A percentile compares a stretch with the other conserved stretches of the same genome.
Evolutionary conservation across 2,113 vertebrate genomes (phyloP).

Genomic region (Halcyon malimbica): DNA sequence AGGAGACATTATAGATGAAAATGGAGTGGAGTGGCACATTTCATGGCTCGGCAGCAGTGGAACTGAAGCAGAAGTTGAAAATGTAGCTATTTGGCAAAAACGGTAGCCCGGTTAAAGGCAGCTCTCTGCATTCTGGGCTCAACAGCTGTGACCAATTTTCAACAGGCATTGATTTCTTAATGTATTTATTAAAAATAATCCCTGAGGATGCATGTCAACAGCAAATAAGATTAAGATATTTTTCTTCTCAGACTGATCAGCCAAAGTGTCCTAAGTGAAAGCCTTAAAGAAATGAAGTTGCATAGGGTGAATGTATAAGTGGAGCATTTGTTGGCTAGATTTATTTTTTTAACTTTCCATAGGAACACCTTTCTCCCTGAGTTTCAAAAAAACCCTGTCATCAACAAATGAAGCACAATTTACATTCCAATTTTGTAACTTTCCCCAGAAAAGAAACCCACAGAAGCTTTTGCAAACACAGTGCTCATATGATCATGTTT

Average conservation of each 20-base stretch:
- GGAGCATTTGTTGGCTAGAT: background rate
- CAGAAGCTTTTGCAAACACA: background rate
- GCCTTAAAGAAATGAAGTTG: background rate
- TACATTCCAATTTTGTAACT: background rate
- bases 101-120: background rate
- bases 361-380: background rate
- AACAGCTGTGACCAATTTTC: background rate
- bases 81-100: conserved; percentile 47
- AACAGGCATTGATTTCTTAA: background rate
- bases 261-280: background rate
- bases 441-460: background rate
- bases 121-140: background rate
- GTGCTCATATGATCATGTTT: background rate
- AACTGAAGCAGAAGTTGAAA: conserved; percentile 79
- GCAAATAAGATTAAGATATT: conserved; percentile 2
- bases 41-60: conserved; percentile 77
- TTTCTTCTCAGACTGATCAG: background rate
- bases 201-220: background rate
- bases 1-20: conserved; percentile 78
- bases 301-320: background rate
- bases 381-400: background rate
- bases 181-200: background rate
- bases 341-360: background rate
- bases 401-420: background rate
- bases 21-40: conserved; percentile 78